phyloP scores from a whole-genome alignment of 2,797 vertebrate genomes.

The Spheniscus humboldti region DNA sequence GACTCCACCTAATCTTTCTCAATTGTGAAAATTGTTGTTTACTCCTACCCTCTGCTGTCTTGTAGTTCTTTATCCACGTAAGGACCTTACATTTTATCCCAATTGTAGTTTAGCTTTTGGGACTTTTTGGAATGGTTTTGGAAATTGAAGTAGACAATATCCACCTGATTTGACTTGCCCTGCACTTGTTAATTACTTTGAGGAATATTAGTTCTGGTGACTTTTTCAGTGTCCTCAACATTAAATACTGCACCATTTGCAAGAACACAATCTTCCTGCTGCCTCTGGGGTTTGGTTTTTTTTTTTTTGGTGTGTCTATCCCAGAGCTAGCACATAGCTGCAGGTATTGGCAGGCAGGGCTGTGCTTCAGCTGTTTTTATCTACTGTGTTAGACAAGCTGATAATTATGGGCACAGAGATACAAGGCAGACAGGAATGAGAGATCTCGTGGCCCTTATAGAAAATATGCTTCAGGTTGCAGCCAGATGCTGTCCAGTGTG shows the following conservation, averaged over 20 bases:
- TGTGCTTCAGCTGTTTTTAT: not conserved
- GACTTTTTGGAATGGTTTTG: not conserved
- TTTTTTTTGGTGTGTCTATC: not conserved
- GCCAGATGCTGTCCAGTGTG: not conserved
- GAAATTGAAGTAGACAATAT: not conserved
- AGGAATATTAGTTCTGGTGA: not conserved
- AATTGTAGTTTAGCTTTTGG: not conserved
- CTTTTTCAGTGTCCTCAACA: not conserved
- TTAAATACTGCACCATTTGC: not conserved
- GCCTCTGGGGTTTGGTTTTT: not conserved
- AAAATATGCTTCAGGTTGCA: not conserved
- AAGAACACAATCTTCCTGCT: not conserved
- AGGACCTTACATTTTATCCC: not conserved
- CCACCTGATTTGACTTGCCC: not conserved
- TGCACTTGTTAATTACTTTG: not conserved
- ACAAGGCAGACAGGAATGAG: not conserved
- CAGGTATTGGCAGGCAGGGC: not conserved
- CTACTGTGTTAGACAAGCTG: not conserved
- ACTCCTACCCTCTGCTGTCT: not conserved
- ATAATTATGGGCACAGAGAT: not conserved
- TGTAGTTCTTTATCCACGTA: not conserved
- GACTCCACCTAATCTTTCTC: not conserved
- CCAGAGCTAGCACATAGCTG: not conserved
- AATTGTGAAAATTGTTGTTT: not conserved
- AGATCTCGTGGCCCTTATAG: not conserved